Conservation (phyloP, 2,113 vertebrate genomes). For the Chunga burmeisteri region DNA sequence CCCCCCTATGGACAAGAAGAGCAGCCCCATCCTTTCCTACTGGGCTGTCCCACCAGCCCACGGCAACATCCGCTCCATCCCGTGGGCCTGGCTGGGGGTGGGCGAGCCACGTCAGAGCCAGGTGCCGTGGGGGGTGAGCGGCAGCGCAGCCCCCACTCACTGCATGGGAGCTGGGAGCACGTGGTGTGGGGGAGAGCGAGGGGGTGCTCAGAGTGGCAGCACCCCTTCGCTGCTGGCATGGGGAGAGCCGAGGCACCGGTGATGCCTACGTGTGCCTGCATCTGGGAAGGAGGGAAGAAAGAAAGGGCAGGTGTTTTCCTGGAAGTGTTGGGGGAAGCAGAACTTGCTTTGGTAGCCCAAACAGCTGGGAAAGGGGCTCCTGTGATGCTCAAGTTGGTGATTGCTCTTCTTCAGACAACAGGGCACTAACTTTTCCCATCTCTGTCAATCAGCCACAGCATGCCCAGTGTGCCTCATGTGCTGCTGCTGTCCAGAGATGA, state of each 20-base stretch:
- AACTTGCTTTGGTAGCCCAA: neutral
- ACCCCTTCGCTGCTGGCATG: neutral
- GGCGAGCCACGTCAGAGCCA: neutral
- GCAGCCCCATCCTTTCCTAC: neutral
- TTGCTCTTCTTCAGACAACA: neutral
- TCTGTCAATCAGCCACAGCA: neutral
- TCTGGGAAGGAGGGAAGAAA: neutral
- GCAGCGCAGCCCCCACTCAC: constrained; percentile 2
- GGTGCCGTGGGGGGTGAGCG: neutral
- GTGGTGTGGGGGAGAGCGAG: neutral
- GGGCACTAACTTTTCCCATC: neutral
- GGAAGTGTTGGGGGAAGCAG: neutral
- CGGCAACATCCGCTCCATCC: neutral
- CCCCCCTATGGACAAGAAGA: neutral
- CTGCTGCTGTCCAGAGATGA: neutral
- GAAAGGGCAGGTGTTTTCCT: neutral
- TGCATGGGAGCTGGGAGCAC: neutral
- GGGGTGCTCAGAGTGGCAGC: neutral
- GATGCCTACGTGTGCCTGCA: rapidly evolving
- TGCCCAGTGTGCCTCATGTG: neutral
- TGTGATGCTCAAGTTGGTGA: neutral
- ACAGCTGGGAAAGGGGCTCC: neutral
- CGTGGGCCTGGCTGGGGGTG: neutral
- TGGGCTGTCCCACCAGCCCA: neutral
- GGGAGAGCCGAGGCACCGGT: rapidly evolving